Conservation (phyloP, 2,888 invertebrate species). For the Caenorhabditis afra region DNA sequence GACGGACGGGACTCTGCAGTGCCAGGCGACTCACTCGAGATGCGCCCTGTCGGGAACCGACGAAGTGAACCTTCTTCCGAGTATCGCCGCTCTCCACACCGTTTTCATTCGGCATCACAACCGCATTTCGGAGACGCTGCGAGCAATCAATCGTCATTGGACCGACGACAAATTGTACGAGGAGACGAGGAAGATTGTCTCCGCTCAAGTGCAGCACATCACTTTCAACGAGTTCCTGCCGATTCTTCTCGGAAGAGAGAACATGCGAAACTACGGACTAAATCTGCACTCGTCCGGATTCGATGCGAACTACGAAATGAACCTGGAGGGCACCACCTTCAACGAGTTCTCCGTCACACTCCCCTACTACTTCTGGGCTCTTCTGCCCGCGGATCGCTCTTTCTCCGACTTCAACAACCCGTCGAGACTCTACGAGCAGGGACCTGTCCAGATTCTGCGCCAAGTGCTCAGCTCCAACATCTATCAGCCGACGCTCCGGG, state of each 20-base stretch:
- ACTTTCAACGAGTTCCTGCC: conserved; percentile 81
- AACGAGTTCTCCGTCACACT: conserved; percentile 76
- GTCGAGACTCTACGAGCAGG: conserved; percentile 73
- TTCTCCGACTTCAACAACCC: conserved; percentile 79
- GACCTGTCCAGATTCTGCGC: conserved; percentile 73
- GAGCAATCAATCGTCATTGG: conserved; percentile 79
- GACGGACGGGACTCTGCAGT: conserved; percentile 62
- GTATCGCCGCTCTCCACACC: conserved; percentile 76
- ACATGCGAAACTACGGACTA: conserved; percentile 85
- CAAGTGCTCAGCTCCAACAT: conserved; percentile 66
- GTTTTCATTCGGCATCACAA: conserved; percentile 80
- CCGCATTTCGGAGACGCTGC: conserved; percentile 71
- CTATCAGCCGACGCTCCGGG: conserved; percentile 63
- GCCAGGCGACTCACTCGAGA: conserved; percentile 63
- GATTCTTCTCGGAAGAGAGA: conserved; percentile 75
- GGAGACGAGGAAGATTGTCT: conserved; percentile 82
- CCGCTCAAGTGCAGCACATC: conserved; percentile 84
- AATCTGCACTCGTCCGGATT: conserved; percentile 85
- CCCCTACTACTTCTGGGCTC: conserved; percentile 69
- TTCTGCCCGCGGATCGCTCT: conserved; percentile 65
- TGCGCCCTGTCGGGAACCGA: conserved; percentile 71
- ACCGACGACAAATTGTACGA: conserved; percentile 80
- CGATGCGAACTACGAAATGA: conserved; percentile 84
- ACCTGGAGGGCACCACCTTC: conserved; percentile 86
- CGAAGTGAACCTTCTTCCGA: conserved; percentile 78